Evolutionary conservation across 2,797 vertebrate species (phyloP), one percentile per base, ranked within the genome.

Genomic region (Cossypha polioptera): DNA sequence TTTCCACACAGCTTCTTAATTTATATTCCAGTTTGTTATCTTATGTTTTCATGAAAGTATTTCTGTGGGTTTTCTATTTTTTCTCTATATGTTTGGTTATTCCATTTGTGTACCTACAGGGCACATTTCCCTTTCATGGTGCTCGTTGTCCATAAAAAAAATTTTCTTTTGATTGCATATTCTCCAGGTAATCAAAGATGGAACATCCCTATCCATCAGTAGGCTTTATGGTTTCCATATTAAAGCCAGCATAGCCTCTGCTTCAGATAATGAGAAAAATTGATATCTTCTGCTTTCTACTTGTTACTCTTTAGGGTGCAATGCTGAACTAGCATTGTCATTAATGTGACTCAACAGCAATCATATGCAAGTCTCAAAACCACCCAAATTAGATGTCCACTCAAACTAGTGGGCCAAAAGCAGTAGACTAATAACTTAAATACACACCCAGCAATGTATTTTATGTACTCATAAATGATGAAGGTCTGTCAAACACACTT

Each of bases 401-500:
- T 80, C 50, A 77, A 63, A 75, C 4, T 13, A 26, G 7, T 47
- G 22, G 19, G 16, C 15, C 50, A 67, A 83, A 76, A 62, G 10
- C 31, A 63, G 19, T 38, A 51, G 31, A 22, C 5, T 43, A 47
- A 10, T 15, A 61, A 50, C 24, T 48, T 54, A 68, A 42, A 68
- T n/a, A 61, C 11, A 86, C 5, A 62, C 24, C 51, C 1, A 62
- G 17, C 11, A 82, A 43, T 45, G 21, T 59, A 31, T 79, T 90
- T 86, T n/a, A 42, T 9, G 12, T 35, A 35, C 9, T 59, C 8
- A 50, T 31, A 58, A 61, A 71, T 4, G 0, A 0, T 3, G 13
- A 82, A 62, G 7, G 8, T 75, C 43, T 55, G 35, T 35, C 28
- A 66, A 81, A 82, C 3, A 67, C 26, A 36, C 3, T 18, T 40